Conservation (phyloP, 2,113 vertebrate species). For the Amia ocellicauda region DNA sequence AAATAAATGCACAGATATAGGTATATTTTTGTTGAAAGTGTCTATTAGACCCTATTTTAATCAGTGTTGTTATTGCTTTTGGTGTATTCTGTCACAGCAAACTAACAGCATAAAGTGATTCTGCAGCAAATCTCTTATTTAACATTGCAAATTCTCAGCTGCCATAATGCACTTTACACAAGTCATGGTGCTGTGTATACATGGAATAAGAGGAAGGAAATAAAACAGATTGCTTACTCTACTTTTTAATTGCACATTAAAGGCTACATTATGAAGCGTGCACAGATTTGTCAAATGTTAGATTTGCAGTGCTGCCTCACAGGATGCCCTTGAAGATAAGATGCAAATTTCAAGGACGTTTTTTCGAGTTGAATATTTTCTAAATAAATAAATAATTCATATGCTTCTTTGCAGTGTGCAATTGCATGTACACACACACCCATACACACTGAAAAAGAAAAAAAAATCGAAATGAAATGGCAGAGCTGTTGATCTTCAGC, state of each 20-base stretch:
- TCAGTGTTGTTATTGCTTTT: background rate
- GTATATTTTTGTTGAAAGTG: no score
- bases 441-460: no score
- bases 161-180: background rate
- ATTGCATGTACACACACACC: constrained; percentile 55
- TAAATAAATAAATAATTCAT: constrained; percentile 71
- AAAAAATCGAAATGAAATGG: constrained; percentile 39
- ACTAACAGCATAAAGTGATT: no score
- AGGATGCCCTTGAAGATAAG: constrained; percentile 66
- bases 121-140: background rate
- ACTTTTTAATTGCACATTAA: background rate
- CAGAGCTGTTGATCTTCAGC: constrained; percentile 43
- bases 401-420: constrained; percentile 53
- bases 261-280: background rate
- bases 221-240: background rate
- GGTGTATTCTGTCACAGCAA: background rate
- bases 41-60: no score
- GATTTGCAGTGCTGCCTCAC: constrained; percentile 48
- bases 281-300: constrained; percentile 44
- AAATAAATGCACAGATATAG: no score
- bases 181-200: background rate
- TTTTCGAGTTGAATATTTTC: constrained; percentile 60
- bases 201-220: background rate
- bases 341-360: constrained; percentile 73
- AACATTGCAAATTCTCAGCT: background rate